Evolutionary conservation across 2,888 invertebrate species (phyloP), one percentile per base, ranked within the genome.

Genomic region (Theretra japonica): DNA sequence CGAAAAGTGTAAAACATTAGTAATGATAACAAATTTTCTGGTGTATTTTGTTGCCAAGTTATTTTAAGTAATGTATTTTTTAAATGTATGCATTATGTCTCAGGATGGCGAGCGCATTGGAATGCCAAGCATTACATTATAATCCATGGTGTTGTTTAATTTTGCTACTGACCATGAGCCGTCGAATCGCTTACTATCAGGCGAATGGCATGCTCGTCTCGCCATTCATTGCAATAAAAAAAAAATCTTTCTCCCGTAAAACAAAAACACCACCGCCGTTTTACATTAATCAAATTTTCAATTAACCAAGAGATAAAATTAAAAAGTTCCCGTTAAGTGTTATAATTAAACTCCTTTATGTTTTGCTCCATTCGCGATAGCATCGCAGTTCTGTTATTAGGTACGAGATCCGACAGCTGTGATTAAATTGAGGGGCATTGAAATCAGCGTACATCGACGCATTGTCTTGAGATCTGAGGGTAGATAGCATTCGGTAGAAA

Each of bases 271-370:
- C 2, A 53, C 53, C 4, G 7, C 19, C 17, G 17, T 50, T 50
- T 50, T 4, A 5, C 41, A 62, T 23, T 4, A 41, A 11, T 17
- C 17, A 65, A 15, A 65, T 23, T 21, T 48, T 65, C 23, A 65
- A 23, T 17, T 7, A 41, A 21, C 17, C 23, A 17, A 65, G 41
- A 41, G 41, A 65, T n/a, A 15, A 33, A n/a, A 33, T n/a, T n/a
- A 65, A 65, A 65, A 65, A 41, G 5, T 15, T 41, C 17, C 41
- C 48, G 17, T 23, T 65, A 65, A 48, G 65, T 65, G 65, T 65
- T 65, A 65, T 48, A 65, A 48, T 65, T 65, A 65, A 65, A 48
- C 17, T 23, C 48, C 15, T 41, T 33, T 60, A 33, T 65, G 65
- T 15, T 65, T 23, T 41, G 48, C 65, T 65, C 17, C 23, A 65